A percentile compares a stretch with the other conserved stretches of the same genome.
These are phyloP conservation scores for Merodon equestris DNA, from an alignment of 2,888 invertebrate genomes.

Conservation along the genomic window DNA sequence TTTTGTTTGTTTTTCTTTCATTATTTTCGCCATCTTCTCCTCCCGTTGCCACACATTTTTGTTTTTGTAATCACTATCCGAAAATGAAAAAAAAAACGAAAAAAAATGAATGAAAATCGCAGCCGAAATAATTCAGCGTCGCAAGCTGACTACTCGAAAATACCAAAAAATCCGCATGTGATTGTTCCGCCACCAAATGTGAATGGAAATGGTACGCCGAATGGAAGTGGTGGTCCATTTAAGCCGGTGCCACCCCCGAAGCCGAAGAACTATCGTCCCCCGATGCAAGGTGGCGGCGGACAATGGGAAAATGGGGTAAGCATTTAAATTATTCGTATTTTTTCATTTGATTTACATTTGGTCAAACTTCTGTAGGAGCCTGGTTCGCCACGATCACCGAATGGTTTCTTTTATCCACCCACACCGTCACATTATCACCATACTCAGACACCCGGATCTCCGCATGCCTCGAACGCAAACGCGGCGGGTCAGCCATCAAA, in stretches of 20 bases:
- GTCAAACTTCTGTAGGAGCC: constrained; percentile 73
- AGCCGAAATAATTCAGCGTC: constrained; percentile 83
- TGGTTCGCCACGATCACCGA: constrained; percentile 78
- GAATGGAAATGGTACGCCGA: constrained; percentile 73
- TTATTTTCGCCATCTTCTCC: constrained; percentile 59
- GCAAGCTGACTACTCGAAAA: constrained; percentile 81
- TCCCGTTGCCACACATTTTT: background rate
- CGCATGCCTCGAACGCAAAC: constrained; percentile 63
- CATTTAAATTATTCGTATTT: constrained; percentile 32
- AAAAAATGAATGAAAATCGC: constrained; percentile 42
- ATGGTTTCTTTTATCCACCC: constrained; percentile 79
- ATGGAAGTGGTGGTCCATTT: constrained; percentile 81
- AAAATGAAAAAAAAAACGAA: constrained; percentile 29
- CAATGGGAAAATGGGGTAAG: constrained; percentile 81
- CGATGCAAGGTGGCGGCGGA: constrained; percentile 79
- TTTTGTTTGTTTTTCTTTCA: constrained; percentile 62
- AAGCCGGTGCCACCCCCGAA: constrained; percentile 96
- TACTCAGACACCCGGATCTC: constrained; percentile 75
- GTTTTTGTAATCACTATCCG: constrained; percentile 62
- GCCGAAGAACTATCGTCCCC: constrained; percentile 93
- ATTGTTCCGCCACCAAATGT: constrained; percentile 75
- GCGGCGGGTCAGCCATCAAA: constrained; percentile 69
- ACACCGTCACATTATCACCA: constrained; percentile 78
- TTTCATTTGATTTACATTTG: constrained; percentile 1
- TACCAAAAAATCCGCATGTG: constrained; percentile 78